Percentiles rank a stretch among this genome's conserved stretches.
These are phyloP conservation scores for Sitta europaea DNA, from an alignment of 2,113 vertebrate genomes.

Conservation along the genomic window DNA sequence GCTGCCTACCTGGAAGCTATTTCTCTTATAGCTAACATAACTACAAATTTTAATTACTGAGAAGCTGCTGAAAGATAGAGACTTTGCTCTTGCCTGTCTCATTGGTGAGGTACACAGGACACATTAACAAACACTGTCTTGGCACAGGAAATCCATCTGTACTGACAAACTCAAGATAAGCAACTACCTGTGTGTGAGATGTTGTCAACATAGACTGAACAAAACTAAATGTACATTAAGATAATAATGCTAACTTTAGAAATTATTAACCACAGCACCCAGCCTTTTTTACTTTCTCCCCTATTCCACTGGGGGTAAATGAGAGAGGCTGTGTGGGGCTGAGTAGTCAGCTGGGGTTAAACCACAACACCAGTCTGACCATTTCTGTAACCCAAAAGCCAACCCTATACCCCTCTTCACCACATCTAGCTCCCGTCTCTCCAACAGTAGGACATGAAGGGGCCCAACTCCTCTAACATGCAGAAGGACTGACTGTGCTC, in stretches of 20 bases:
- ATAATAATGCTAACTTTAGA: neutral
- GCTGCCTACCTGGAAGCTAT: conserved; percentile 20
- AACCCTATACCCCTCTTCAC: neutral
- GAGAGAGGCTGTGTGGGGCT: neutral
- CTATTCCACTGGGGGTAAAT: neutral
- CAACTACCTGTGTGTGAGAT: neutral
- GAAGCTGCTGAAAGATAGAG: neutral
- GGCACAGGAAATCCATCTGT: neutral
- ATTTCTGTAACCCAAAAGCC: neutral
- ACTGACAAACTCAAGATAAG: neutral
- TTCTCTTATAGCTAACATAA: neutral
- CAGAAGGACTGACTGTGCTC: neutral
- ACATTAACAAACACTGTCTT: neutral
- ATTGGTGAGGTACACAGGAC: neutral
- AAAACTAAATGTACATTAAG: neutral
- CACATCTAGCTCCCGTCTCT: neutral
- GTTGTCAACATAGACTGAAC: neutral
- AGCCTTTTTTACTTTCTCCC: neutral
- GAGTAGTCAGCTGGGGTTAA: neutral
- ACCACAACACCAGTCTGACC: neutral
- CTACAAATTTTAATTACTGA: conserved; percentile 11
- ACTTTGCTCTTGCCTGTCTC: neutral
- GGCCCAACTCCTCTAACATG: neutral
- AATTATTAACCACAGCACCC: neutral
- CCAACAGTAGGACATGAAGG: neutral